Conservation (phyloP, 53 echinoderm and acorn worm species). For the Stichopus horrens region DNA sequence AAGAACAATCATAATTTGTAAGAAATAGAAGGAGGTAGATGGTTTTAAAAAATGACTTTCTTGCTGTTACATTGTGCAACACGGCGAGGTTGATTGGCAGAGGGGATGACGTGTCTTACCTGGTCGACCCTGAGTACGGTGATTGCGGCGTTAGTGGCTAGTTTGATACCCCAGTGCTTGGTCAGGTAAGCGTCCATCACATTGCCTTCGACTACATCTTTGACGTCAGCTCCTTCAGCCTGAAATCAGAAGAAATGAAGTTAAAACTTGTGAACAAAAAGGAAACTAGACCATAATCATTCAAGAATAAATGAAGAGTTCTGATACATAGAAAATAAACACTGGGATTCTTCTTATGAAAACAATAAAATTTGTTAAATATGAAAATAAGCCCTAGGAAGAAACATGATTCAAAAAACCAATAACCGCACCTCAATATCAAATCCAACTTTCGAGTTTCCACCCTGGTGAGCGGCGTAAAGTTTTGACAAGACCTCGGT, state of each 20-base stretch:
- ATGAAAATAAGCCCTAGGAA: not conserved
- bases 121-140: conserved; percentile 95
- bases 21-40: no score
- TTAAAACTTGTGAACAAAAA: no score
- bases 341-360: no score
- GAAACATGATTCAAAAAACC: not conserved
- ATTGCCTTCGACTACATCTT: conserved; percentile 81
- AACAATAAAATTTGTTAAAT: not conserved
- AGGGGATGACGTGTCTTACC: conserved; percentile 43
- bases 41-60: no score
- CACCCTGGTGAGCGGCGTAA: conserved; percentile 95
- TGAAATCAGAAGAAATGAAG: not conserved
- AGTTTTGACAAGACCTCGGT: conserved; percentile 90
- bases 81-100: no score
- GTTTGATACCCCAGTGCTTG: conserved; percentile 85
- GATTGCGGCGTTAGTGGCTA: conserved; percentile 92
- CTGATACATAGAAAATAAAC: no score
- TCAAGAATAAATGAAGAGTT: no score
- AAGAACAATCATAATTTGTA: no score
- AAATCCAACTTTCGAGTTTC: conserved; percentile 84
- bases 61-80: no score
- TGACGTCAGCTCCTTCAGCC: conserved; percentile 91
- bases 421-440: conserved; percentile 83
- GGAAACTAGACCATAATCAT: no score
- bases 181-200: conserved; percentile 80